Conservation (phyloP, 1,140 invertebrate genomes). For the Zaprionus nigranus region DNA sequence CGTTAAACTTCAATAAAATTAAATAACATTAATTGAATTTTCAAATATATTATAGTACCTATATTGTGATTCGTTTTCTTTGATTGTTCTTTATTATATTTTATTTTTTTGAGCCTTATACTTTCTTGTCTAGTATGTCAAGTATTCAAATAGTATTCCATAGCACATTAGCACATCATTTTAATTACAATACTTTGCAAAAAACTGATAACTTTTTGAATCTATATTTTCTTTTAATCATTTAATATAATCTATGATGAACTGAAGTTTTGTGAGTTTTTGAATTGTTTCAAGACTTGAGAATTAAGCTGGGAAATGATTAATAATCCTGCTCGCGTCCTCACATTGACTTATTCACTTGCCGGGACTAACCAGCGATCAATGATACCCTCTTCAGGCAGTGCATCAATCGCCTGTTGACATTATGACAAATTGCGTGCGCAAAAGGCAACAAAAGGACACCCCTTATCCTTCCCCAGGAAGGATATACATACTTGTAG, state of each 20-base stretch:
- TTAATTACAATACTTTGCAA: no score
- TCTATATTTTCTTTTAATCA: neutral
- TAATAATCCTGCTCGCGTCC: neutral
- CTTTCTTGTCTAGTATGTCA: no score
- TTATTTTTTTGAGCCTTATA: no score
- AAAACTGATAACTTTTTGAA: no score
- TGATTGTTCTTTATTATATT: no score
- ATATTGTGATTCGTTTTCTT: no score
- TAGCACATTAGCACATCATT: no score
- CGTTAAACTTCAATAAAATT: no score
- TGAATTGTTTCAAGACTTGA: neutral
- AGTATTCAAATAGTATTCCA: no score
- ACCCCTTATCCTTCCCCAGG: neutral
- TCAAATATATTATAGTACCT: no score
- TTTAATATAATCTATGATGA: neutral
- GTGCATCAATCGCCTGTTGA: constrained; percentile 61
- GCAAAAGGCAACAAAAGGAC: constrained; percentile 58
- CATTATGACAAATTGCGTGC: constrained; percentile 79
- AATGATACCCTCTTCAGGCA: neutral
- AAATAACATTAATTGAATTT: no score
- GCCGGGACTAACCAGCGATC: neutral
- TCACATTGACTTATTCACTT: neutral
- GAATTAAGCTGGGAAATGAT: neutral
- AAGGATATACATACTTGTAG: constrained; percentile 1
- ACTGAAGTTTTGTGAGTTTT: neutral